Base-by-base conservation (phyloP, 1,140 invertebrate genomes). In the Anastatus disparis region DNA sequence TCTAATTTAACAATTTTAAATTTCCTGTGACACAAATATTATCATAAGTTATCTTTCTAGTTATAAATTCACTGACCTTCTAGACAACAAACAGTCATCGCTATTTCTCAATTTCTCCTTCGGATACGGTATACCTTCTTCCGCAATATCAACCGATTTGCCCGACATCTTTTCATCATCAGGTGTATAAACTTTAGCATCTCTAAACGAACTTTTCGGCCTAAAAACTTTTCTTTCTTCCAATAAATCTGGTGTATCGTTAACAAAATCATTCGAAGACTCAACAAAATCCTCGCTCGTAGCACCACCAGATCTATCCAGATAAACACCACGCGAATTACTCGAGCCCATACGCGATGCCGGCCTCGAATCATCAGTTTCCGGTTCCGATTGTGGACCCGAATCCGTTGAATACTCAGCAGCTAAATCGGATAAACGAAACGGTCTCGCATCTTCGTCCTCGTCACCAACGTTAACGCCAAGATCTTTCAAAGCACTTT, bases 331-430 rank as follows among this genome's bases (percentile, higher is more conserved):
- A 24, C 75, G 77, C 27, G 82, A 81, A 1, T 77, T 81, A 13
- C 79, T 77, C 0, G 81, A 83, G 0, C 79, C 81, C 0, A 82
- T 9, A 7, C 81, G 75, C 0, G 83, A 85, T 8, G 78, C 72
- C 0, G 84, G 84, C 53, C 82, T 77, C 0, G 84, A 85, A 15
- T 85, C 79, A 58, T 86, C 81, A 0, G 77, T 81, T 58, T 85
- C 82, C 1, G 83, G 79, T 35, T 84, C 84, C 0, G 84, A 86
- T 46, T 82, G 79, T 1, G 85, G 83, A 2, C 83, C 84, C 2
- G 84, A 85, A 62, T 85, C 85, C 3, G 81, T 82, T 0, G 82
- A 84, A 46, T 84, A 85, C 29, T 82, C 80, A 0, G 73, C 72
- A 0, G 78, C 80, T 15, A 85, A 71, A 70, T 86, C 84, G 4